These are phyloP conservation scores for Ectropis crepuscularia DNA, from an alignment of 2,888 invertebrate genomes.

Conservation along the genomic window DNA sequence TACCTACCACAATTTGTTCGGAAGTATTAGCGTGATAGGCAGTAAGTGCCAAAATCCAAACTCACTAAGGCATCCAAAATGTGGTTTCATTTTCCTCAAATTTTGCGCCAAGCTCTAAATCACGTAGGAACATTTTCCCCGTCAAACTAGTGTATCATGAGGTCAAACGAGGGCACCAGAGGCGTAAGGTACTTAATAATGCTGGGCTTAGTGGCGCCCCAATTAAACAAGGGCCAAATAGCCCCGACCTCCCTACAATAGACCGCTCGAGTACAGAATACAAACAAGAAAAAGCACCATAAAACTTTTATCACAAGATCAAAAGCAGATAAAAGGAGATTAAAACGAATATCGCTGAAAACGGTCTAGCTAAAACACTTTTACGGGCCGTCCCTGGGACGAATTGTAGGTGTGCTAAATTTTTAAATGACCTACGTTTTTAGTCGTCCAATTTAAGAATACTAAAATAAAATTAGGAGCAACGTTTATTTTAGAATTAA, in stretches of 20 bases:
- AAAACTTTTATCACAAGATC: constrained; percentile 31
- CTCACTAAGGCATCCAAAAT: background rate
- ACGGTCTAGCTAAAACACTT: constrained; percentile 24
- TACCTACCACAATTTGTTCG: no score
- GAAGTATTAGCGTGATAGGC: no score
- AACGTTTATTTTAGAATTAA: no score
- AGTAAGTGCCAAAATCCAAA: no score
- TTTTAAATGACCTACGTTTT: background rate
- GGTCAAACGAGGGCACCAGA: constrained; percentile 46
- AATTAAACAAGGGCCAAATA: constrained; percentile 41
- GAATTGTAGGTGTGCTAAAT: constrained; percentile 17
- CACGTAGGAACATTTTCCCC: constrained; percentile 35
- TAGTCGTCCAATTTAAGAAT: background rate
- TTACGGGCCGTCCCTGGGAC: constrained; percentile 17
- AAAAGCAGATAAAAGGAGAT: constrained; percentile 35
- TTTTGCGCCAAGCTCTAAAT: constrained; percentile 22
- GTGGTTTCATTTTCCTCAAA: background rate
- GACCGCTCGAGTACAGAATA: constrained; percentile 34
- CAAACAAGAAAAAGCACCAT: constrained; percentile 36
- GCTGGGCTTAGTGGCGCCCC: constrained; percentile 44
- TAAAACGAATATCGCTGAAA: constrained; percentile 29
- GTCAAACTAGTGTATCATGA: constrained; percentile 37
- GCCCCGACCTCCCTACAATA: constrained; percentile 29
- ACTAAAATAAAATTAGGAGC: no score
- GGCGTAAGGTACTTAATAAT: constrained; percentile 52